Evolutionary conservation across 2,888 invertebrate genomes (phyloP).

Genomic region (Spodoptera littoralis): DNA sequence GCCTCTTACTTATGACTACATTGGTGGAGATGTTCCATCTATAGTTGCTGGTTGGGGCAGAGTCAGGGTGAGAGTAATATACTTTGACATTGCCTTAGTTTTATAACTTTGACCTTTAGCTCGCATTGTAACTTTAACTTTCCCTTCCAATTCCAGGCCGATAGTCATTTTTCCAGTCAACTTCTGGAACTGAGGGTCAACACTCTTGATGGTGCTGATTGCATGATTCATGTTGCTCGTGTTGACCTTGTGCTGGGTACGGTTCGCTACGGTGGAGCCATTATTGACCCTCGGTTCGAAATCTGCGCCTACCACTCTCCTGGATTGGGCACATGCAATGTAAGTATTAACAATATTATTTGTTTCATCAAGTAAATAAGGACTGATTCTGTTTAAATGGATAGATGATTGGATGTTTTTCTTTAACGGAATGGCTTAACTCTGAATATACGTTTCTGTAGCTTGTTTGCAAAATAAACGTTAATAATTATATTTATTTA

Average conservation of each 20-base stretch:
- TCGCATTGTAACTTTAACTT: not conserved
- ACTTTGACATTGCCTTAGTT: no score
- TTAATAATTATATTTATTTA: no score
- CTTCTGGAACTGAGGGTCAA: constrained; percentile 53
- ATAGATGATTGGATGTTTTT: no score
- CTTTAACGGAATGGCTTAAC: no score
- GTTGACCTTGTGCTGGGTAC: constrained; percentile 57
- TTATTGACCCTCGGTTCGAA: constrained; percentile 69
- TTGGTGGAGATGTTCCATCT: constrained; percentile 51
- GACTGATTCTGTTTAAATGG: not conserved
- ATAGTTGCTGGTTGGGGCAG: constrained; percentile 76
- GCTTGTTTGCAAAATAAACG: not conserved
- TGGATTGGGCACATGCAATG: constrained; percentile 72
- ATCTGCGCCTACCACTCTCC: constrained; percentile 69
- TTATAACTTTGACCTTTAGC: no score
- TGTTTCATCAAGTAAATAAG: not conserved
- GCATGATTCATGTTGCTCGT: constrained; percentile 43
- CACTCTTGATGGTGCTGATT: constrained; percentile 58
- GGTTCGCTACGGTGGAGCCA: constrained; percentile 51
- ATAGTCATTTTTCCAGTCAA: constrained; percentile 61
- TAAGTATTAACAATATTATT: constrained; percentile 52
- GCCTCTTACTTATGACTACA: constrained; percentile 52
- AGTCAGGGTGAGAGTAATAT: constrained; percentile 55
- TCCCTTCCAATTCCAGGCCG: constrained; percentile 27
- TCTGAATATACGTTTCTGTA: no score